Evolutionary conservation across 2,888 invertebrate species (phyloP).

Genomic region (Nephrocerus scutellatus): DNA sequence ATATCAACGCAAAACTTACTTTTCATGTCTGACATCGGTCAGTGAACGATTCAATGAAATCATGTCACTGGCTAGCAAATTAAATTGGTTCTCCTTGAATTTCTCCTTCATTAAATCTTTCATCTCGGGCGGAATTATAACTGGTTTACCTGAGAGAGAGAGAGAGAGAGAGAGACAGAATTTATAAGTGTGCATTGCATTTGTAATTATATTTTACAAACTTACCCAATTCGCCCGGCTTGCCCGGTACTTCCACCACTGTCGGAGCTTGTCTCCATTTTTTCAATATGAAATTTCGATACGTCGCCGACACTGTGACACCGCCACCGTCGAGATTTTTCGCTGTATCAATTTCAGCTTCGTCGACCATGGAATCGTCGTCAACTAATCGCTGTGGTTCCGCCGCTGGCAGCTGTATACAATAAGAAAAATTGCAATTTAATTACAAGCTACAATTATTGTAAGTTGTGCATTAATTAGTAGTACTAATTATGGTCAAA

Average conservation of each 20-base stretch:
- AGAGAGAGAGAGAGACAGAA: slow-evolving; percentile 7
- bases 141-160: slow-evolving; percentile 59
- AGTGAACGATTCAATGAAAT: slow-evolving; percentile 93
- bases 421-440: too few relatives aligned
- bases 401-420: slow-evolving; percentile 30
- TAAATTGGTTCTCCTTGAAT: slow-evolving; percentile 98
- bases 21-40: slow-evolving; percentile 85
- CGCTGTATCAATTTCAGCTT: slow-evolving; percentile 47
- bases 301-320: slow-evolving; percentile 39
- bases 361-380: slow-evolving; percentile 45
- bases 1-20: slow-evolving; percentile 56
- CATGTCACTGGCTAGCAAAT: slow-evolving; percentile 94
- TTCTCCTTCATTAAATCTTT: slow-evolving; percentile 87
- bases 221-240: slow-evolving; percentile 85
- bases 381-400: slow-evolving; percentile 41
- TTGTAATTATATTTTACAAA: not conserved
- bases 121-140: slow-evolving; percentile 78
- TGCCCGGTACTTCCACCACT: slow-evolving; percentile 59
- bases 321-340: slow-evolving; percentile 40
- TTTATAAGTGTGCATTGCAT: slow-evolving; percentile 1
- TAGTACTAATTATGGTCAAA: too few relatives aligned
- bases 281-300: slow-evolving; percentile 51
- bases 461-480: too few relatives aligned
- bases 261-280: slow-evolving; percentile 68
- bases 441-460: too few relatives aligned